These are phyloP conservation scores for Homalodisca vitripennis DNA, from an alignment of 1,140 invertebrate genomes.

Conservation along the genomic window DNA sequence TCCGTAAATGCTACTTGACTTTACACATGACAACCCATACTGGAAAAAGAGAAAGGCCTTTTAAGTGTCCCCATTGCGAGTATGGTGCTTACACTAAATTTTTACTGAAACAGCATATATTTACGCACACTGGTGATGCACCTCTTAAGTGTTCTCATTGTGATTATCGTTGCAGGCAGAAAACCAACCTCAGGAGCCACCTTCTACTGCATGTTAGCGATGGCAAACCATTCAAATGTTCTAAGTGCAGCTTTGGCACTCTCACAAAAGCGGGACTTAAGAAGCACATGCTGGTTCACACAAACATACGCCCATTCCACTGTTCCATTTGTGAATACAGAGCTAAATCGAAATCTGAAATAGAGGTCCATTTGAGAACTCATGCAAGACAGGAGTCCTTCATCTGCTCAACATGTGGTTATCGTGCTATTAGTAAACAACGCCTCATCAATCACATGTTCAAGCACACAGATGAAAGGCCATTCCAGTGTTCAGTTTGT, in stretches of 20 bases:
- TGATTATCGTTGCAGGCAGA: constrained; percentile 2
- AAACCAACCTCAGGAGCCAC: constrained; percentile 10
- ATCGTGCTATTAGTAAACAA: not conserved
- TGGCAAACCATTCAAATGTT: constrained; percentile 13
- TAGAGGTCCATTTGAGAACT: not conserved
- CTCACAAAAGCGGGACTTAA: not conserved
- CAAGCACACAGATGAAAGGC: not conserved
- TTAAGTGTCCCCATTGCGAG: not conserved
- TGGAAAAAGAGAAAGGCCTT: not conserved
- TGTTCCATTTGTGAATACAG: not conserved
- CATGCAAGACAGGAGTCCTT: not conserved
- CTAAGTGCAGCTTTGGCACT: not conserved
- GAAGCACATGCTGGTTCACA: not conserved
- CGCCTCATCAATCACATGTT: not conserved
- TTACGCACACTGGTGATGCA: not conserved
- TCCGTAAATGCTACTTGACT: constrained; percentile 9
- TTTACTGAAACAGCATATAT: constrained; percentile 7
- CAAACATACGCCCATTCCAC: not conserved
- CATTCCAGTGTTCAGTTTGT: not conserved
- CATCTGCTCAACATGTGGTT: constrained; percentile 14
- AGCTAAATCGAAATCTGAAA: not conserved
- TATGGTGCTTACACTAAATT: constrained; percentile 12
- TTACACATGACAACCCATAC: constrained; percentile 15
- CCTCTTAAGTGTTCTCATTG: constrained; percentile 4
- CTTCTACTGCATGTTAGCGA: not conserved